Evolutionary conservation across 2,797 vertebrate genomes (phyloP), one percentile per base, ranked within the genome.

Genomic region (Hippopotamyrus pictus): DNA sequence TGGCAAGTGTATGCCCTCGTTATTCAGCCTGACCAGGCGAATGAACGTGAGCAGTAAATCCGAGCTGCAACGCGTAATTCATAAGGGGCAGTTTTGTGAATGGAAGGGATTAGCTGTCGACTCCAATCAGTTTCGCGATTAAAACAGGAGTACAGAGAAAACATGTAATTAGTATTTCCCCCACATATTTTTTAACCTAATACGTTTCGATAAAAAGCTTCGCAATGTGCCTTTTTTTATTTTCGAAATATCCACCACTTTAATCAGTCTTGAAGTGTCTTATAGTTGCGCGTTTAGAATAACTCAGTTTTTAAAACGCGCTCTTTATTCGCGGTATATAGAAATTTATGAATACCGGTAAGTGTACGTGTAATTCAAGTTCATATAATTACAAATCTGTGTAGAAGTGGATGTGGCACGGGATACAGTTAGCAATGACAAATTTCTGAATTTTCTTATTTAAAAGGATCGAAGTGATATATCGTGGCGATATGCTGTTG

Each of bases 71-170:
- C 48, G 22, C 11, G 44, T 85, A 50, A 85, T 29, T 85, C 83
- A 85, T 29, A 51, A 48, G n/a, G 83, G 83, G 50, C 44, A 50
- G 44, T 85, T 85, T 85, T 85, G 83, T 85, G 83, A 85, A 85
- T 85, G 48, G 48, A 85, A 85, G 22, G 22, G 22, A 85, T 85
- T 85, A 85, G 44, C 44, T n/a, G 83, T 85, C 48, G 25, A 25
- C 41, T 83, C 44, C 79, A n/a, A 83, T 85, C 19, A 85, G 44
- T 29, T 85, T 50, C n/a, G 83, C 83, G 5, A 46, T 50, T 48
- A 48, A 85, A 85, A 50, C 7, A 6, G 25, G 25, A 50, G 41
- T 22, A 25, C 41, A 3, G 48, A 51, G 48, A 85, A 85, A 48
- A 25, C 41, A 46, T 14, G 46, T 22, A 85, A 85, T 48, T 29